Percentiles rank a stretch among this genome's conserved stretches.
These are phyloP conservation scores for Echinops telfairi DNA, from an alignment of 2,113 vertebrate genomes.

Conservation along the genomic window DNA sequence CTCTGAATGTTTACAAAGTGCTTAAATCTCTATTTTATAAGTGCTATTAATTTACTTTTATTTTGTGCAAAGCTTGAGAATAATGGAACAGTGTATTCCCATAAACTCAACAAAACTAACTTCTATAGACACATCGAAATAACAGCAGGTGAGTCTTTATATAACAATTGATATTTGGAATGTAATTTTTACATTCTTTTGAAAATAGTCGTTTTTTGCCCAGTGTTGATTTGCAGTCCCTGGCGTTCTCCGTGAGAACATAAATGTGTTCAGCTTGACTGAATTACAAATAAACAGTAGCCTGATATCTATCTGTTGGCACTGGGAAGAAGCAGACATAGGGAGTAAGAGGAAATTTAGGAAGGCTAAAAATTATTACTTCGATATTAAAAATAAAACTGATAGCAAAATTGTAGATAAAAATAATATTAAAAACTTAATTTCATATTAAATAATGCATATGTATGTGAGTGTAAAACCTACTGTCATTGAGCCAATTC, in stretches of 20 bases:
- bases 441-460: neutral
- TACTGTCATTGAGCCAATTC: neutral
- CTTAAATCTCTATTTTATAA: conserved; percentile 1
- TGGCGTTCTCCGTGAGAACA: neutral
- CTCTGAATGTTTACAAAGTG: neutral
- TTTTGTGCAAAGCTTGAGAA: conserved; percentile 23
- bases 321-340: neutral
- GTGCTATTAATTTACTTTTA: neutral
- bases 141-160: neutral
- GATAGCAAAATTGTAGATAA: neutral
- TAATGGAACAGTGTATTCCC: neutral
- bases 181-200: neutral
- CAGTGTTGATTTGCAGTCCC: neutral
- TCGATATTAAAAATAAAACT: neutral
- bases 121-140: neutral
- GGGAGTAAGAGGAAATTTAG: neutral
- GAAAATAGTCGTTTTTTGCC: neutral
- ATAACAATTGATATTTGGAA: neutral
- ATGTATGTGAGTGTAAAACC: neutral
- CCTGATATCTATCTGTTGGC: neutral
- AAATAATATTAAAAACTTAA: neutral
- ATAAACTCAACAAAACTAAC: neutral
- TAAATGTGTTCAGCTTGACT: neutral
- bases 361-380: neutral
- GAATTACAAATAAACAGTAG: neutral